Evolutionary conservation across 2,888 invertebrate species (phyloP), one percentile per base, ranked within the genome.

Genomic region (Copidosoma aretas): DNA sequence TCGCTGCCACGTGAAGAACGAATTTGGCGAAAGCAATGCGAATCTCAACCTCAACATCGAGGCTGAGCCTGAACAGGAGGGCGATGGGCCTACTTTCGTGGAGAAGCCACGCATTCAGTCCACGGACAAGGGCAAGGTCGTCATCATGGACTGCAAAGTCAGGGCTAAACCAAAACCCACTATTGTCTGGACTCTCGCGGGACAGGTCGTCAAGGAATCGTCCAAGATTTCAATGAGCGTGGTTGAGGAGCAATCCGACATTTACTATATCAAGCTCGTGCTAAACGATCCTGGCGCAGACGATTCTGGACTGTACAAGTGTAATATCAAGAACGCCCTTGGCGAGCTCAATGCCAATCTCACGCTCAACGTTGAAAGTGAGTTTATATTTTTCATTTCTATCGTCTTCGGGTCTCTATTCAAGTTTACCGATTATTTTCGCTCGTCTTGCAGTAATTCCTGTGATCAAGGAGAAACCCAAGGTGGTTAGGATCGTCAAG

Each of bases 311-410:
- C 88, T 97, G 73, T 99, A 98, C 87, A 97, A 98, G 85, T 98
- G 98, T 85, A 97, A 96, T 81, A 95, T 97, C 79, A 97, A 96
- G 85, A 98, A 98, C 86, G 90, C 91, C 80, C 90, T 94, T 82
- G 99, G 98, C 77, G 98, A 98, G 88, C 90, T 97, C 75, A 97
- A 97, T 84, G 97, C 97, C 71, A 98, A 98, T 86, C 89, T 98
- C 75, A 97, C 97, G 76, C 90, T 98, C 78, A 98, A 98, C 86
- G 96, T 98, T 86, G 97, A 97, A 91, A 97, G 96, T 96, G 87
- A 89, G 91, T 64, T 22, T 3, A 15, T n/a, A n/a, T n/a, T n/a
- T n/a, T n/a, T n/a, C n/a, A n/a, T n/a, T n/a, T n/a, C n/a, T n/a
- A n/a, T n/a, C n/a, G n/a, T n/a, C n/a, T n/a, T n/a, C n/a, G n/a